A percentile compares a stretch with the other conserved stretches of the same genome.
Conservation (phyloP, 1,140 invertebrate genomes). For the Aethina tumida region DNA sequence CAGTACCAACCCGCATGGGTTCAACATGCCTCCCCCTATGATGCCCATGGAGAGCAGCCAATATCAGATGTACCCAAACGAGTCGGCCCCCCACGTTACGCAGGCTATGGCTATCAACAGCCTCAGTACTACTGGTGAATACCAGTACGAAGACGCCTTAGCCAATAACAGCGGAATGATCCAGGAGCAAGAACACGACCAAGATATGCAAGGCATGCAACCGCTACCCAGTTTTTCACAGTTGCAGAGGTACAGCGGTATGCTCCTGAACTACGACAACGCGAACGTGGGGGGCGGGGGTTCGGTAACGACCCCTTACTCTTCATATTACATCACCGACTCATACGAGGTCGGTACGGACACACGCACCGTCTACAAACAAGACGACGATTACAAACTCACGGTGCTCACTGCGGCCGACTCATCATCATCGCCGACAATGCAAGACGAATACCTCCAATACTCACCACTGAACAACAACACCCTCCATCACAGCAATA, state of each 20-base stretch:
- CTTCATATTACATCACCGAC: slow-evolving; percentile 22
- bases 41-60: slow-evolving; percentile 50
- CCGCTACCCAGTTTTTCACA: slow-evolving; percentile 54
- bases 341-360: slow-evolving; percentile 13
- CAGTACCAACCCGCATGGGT: slow-evolving; percentile 17
- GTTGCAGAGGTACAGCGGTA: slow-evolving; percentile 47
- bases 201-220: too few relatives aligned
- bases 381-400: slow-evolving; percentile 18
- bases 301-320: slow-evolving; percentile 43
- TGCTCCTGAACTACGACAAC: slow-evolving; percentile 39
- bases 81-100: slow-evolving; percentile 72
- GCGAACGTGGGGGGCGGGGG: slow-evolving; percentile 64
- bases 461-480: slow-evolving; percentile 14
- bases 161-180: slow-evolving; percentile 10
- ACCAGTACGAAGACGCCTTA: slow-evolving; percentile 22
- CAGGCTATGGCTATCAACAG: slow-evolving; percentile 53
- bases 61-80: slow-evolving; percentile 67
- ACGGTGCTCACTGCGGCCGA: slow-evolving; percentile 10
- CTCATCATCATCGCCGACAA: slow-evolving; percentile 1
- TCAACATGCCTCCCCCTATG: slow-evolving; percentile 36
- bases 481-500: slow-evolving; percentile 16
- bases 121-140: slow-evolving; percentile 65
- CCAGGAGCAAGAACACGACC: slow-evolving; percentile 11
- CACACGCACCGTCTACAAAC: slow-evolving; percentile 6
- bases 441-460: slow-evolving; percentile 8